Base-by-base conservation (phyloP, 2,888 invertebrate species). In the Dysmachus trigonus region DNA sequence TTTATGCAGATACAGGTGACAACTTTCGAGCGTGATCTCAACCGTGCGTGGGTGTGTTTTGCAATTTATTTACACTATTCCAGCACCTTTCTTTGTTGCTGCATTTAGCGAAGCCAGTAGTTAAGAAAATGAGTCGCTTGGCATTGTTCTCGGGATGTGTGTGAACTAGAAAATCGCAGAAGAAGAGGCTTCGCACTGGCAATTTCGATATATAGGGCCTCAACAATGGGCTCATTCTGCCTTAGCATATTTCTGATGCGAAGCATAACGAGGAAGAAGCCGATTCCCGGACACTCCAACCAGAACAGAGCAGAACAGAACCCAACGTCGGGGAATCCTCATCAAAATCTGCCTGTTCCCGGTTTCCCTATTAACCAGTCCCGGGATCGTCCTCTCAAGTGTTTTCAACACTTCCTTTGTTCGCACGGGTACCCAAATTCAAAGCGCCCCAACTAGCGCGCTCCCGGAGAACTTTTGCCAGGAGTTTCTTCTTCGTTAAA, bases 241-340 rank as follows among this genome's bases (percentile, higher is more conserved):
- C 51, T 79, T 79, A 79, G 18, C 47, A 51, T 79, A 51, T 47
- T 47, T 47, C 51, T 31, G 79, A 51, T 79, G 79, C 13, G 51
- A 79, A 79, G 79, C 79, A 79, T 79, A 79, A 79, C 51, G 51
- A 79, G 79, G 51, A 79, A 47, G 79, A 27, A 30, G 79, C 18
- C 47, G 51, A 51, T 38, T 79, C 47, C 13, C 79, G 22, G 1
- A 30, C n/a, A 30, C 30, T 51, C 31, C 6, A 6, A 47, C 13
- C 79, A 41, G 38, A 41, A 30, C n/a, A 41, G 2, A 41, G 13
- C 8, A n/a, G n/a, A n/a, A n/a, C n/a, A n/a, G n/a, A n/a, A n/a
- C n/a, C n/a, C n/a, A n/a, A n/a, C n/a, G 27, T n/a, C 73, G 18
- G 76, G 35, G 76, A 76, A 76, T 76, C 76, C 33, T 22, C 35